A percentile compares a stretch with the other conserved stretches of the same genome.
Evolutionary conservation across 2,797 vertebrate genomes (phyloP).

Genomic region (Gobio occitaniae): DNA sequence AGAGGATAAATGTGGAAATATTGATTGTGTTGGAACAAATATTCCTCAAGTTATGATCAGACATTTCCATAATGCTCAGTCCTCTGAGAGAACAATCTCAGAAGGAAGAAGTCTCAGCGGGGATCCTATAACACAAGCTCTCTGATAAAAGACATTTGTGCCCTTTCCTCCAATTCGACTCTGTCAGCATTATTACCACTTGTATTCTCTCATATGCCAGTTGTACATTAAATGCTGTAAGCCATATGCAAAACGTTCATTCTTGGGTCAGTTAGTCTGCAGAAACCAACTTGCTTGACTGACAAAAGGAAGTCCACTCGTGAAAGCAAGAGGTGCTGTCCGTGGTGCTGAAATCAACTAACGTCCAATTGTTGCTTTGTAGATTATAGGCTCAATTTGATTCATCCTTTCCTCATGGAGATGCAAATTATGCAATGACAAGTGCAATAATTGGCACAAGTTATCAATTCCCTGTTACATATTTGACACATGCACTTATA

Average conservation of each 20-base stretch:
- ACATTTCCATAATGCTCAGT: conserved; percentile 68
- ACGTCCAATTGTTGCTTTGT: background rate
- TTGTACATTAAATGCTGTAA: conserved; percentile 21
- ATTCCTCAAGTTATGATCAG: conserved; percentile 73
- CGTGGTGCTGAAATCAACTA: conserved; percentile 49
- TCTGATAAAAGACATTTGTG: conserved; percentile 59
- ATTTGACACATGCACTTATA: background rate
- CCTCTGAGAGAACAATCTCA: conserved; percentile 58
- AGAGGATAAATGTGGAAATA: conserved; percentile 75
- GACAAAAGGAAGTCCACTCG: background rate
- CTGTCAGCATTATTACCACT: conserved; percentile 51
- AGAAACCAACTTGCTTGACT: background rate
- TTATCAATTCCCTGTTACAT: background rate
- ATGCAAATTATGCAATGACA: background rate
- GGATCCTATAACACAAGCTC: conserved; percentile 62
- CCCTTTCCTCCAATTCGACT: conserved; percentile 63
- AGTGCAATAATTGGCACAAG: background rate
- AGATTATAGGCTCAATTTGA: background rate
- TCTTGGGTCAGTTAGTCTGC: background rate
- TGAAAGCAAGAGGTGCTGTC: background rate
- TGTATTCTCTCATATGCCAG: conserved; percentile 33
- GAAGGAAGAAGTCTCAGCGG: conserved; percentile 52
- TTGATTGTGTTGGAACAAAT: conserved; percentile 78
- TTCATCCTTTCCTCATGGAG: background rate
- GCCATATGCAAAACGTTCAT: background rate